These are phyloP conservation scores for Philereme vetulata DNA, from an alignment of 2,888 invertebrate genomes.

Conservation along the genomic window DNA sequence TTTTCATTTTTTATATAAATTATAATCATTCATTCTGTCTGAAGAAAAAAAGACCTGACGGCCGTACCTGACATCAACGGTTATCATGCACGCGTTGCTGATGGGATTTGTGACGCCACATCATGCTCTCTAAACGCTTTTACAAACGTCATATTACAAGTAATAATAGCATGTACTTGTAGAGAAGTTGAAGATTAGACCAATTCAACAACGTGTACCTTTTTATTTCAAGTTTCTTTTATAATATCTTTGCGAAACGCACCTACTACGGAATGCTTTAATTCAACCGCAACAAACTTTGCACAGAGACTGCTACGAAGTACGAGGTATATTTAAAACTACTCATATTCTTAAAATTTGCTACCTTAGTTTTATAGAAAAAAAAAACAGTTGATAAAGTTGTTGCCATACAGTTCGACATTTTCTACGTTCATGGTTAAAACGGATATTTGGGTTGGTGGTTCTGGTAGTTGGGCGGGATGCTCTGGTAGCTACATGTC, in stretches of 20 bases:
- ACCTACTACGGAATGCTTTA: constrained; percentile 9
- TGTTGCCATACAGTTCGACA: constrained; percentile 18
- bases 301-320: constrained; percentile 1
- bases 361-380: constrained; percentile 17
- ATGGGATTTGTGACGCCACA: constrained; percentile 32
- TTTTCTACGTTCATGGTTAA: constrained; percentile 3
- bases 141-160: constrained; percentile 19
- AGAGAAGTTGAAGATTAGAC: not conserved
- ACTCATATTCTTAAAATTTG: not conserved
- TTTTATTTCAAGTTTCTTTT: no score
- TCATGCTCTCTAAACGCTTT: constrained; percentile 21
- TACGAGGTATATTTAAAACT: not conserved
- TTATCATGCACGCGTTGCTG: constrained; percentile 30
- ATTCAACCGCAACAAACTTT: not conserved
- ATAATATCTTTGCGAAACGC: not conserved
- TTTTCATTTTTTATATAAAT: constrained; percentile 7
- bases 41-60: constrained; percentile 22
- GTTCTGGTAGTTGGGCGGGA: not conserved
- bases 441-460: not conserved
- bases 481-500: constrained; percentile 6
- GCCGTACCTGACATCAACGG: constrained; percentile 23
- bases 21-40: constrained; percentile 10
- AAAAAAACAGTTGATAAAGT: constrained; percentile 18
- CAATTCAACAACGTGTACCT: not conserved
- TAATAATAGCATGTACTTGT: not conserved